Evolutionary conservation across 2,113 vertebrate species (phyloP), one percentile per base, ranked within the genome.

Genomic region (Baryphthengus martii): DNA sequence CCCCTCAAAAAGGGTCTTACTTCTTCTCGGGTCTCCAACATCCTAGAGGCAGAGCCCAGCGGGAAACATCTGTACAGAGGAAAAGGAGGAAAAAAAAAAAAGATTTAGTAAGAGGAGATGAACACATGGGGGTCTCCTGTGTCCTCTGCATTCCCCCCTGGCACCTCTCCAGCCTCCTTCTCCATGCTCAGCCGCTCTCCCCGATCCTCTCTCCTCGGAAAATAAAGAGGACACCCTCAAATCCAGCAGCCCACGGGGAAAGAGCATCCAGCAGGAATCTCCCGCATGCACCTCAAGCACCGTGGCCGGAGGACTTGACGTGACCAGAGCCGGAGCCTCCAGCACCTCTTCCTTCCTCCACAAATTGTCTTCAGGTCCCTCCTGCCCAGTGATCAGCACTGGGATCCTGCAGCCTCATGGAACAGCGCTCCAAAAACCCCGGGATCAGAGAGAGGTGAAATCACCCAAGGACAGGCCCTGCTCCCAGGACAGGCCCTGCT

Each of bases 11-110:
- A 26, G 7, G 26, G 2, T 50, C 99, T 99, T 96, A 99, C 99
- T 96, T 99, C 99, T 89, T 98, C 98, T 52, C 97, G 98, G 96
- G 92, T 98, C 90, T 98, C 98, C 97, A 97, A 98, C 99, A 99
- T 99, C 97, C 98, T 99, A 97, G 52, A 94, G 84, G 72, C 91
- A 91, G 80, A 93, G 80, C 94, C 88, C 92, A 93, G 95, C 18
- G 21, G 95, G 79, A 95, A 95, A 82, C 97, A 98, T 98, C 98
- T 98, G 93, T 20, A 50, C 6, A 28, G n/a, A n/a, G n/a, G 14
- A 50, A 26, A 17, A 26, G 25, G 49, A 10, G 21, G n/a, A 17
- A 9, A 37, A 45, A 29, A 85, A 7, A 31, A 19, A 35, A 15
- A 11, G 15, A 74, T 49, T 65, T 9, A 25, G 50, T 7, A 26